These are phyloP conservation scores for Aphodius sticticus DNA, from an alignment of 2,888 invertebrate species.

Conservation along the genomic window DNA sequence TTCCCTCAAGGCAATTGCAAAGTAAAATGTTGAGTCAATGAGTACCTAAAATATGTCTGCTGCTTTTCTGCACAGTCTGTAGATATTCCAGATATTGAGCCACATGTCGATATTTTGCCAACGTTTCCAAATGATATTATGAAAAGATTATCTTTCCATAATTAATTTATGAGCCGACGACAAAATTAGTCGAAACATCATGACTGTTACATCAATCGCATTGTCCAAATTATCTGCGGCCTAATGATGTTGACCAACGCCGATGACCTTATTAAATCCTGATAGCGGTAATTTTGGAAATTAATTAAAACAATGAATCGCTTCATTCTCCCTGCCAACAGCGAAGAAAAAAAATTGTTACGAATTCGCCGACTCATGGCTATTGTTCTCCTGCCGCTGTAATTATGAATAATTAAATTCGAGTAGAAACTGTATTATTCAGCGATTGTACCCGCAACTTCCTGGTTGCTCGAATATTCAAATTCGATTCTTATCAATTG, in stretches of 20 bases:
- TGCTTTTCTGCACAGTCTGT: no score
- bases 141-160: neutral
- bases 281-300: slow-evolving; percentile 21
- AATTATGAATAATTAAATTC: slow-evolving; percentile 24
- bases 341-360: slow-evolving; percentile 15
- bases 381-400: slow-evolving; percentile 21
- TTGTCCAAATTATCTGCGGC: neutral
- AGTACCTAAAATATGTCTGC: no score
- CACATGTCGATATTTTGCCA: no score
- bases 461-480: slow-evolving; percentile 17
- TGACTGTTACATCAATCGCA: neutral
- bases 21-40: no score
- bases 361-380: slow-evolving; percentile 20
- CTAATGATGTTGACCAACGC: neutral
- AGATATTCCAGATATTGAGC: no score
- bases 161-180: neutral
- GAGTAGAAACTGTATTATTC: slow-evolving; percentile 21
- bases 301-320: slow-evolving; percentile 14
- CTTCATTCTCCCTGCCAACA: slow-evolving; percentile 9
- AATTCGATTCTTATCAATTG: slow-evolving; percentile 19
- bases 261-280: slow-evolving; percentile 6
- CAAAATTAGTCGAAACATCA: neutral
- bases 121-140: slow-evolving; percentile 8
- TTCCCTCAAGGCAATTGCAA: no score
- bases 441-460: slow-evolving; percentile 18